These are phyloP conservation scores for Porites australiensis DNA, from an alignment of 64 coral and sea anemone genomes.

Conservation along the genomic window DNA sequence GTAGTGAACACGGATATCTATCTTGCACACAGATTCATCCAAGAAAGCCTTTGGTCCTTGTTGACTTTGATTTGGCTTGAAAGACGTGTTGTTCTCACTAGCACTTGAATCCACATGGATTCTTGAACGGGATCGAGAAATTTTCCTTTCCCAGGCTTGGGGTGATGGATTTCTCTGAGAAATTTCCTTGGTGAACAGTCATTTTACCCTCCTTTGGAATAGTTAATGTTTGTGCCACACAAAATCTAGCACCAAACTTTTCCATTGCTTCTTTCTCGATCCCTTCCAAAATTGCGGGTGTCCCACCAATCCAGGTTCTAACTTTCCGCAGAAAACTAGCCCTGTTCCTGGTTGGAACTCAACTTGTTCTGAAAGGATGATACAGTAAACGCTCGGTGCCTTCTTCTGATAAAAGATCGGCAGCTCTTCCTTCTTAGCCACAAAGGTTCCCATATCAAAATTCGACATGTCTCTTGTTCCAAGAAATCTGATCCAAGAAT, in stretches of 20 bases:
- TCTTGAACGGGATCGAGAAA: conserved; percentile 1
- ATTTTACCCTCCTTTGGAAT: conserved; percentile 24
- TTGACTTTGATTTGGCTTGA: background rate
- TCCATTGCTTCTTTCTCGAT: background rate
- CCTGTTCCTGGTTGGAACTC: conserved; percentile 54
- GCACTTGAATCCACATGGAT: background rate
- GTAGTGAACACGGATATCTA: conserved; percentile 7
- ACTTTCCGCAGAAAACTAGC: conserved; percentile 14
- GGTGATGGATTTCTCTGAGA: conserved; percentile 30
- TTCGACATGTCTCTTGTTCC: conserved; percentile 45
- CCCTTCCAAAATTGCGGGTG: conserved; percentile 35
- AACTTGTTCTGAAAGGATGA: conserved; percentile 26
- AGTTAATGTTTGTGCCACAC: conserved; percentile 13
- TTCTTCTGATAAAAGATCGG: conserved; percentile 43
- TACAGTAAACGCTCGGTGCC: conserved; percentile 19
- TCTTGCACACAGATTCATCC: background rate
- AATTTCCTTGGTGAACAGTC: conserved; percentile 27
- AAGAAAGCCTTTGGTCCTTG: background rate
- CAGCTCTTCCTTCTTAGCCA: conserved; percentile 23
- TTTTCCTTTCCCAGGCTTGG: background rate
- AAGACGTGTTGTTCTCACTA: background rate
- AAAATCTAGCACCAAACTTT: conserved; percentile 1
- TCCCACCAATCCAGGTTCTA: conserved; percentile 53
- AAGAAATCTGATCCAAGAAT: conserved; percentile 65
- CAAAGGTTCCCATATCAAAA: conserved; percentile 59